These are phyloP conservation scores for Hydrotaea cyrtoneurina DNA, from an alignment of 2,888 invertebrate species.

Conservation along the genomic window DNA sequence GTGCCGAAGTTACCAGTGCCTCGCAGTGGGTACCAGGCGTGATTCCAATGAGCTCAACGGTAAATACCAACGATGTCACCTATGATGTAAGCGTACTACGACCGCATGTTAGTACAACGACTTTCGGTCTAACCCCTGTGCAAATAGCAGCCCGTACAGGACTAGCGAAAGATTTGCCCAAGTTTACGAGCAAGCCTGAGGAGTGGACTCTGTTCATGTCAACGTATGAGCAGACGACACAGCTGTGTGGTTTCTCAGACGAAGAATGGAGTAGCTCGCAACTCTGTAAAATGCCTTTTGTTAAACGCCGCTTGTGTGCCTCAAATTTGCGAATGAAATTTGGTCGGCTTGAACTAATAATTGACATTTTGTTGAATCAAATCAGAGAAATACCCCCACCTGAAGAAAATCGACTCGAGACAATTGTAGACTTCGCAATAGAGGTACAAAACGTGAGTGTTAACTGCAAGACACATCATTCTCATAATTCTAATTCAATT, in stretches of 20 bases:
- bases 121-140: constrained; percentile 29
- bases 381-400: constrained; percentile 46
- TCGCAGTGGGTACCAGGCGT: constrained; percentile 34
- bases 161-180: too few relatives aligned
- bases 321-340: constrained; percentile 57
- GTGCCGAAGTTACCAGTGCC: neutral
- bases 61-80: neutral
- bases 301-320: constrained; percentile 50
- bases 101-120: neutral
- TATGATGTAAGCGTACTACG: neutral
- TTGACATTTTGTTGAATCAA: constrained; percentile 48
- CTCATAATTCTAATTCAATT: constrained; percentile 11
- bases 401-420: constrained; percentile 27
- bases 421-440: too few relatives aligned
- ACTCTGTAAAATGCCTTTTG: constrained; percentile 45
- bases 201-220: constrained; percentile 46
- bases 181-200: too few relatives aligned
- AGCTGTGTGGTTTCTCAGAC: constrained; percentile 55
- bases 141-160: constrained; percentile 40
- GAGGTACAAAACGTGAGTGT: constrained; percentile 1
- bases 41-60: constrained; percentile 1
- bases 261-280: constrained; percentile 35
- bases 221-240: constrained; percentile 53
- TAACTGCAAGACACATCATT: constrained; percentile 17
- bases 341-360: constrained; percentile 58